Percentiles rank a stretch among this genome's conserved stretches.
Conservation (phyloP, 2,797 vertebrate species). For the Peromyscus aztecus region DNA sequence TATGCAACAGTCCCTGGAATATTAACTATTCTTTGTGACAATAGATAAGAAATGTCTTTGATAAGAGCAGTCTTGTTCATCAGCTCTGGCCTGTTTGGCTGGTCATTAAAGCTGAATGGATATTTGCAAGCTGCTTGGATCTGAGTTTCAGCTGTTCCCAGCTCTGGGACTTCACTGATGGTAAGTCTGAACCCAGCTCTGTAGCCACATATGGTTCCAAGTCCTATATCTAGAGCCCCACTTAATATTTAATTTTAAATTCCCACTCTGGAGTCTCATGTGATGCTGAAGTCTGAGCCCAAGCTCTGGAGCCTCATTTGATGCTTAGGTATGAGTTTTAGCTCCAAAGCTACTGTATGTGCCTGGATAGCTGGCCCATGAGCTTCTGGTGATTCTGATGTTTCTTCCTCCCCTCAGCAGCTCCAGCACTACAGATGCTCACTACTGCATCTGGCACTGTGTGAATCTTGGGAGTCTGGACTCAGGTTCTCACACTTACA, state of each 20-base stretch:
- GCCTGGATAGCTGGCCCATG: neutral
- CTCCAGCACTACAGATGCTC: neutral
- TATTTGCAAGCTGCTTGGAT: neutral
- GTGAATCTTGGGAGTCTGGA: neutral
- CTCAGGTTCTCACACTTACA: neutral
- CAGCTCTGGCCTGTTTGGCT: neutral
- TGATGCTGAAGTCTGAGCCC: neutral
- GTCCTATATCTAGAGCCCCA: neutral
- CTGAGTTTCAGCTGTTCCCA: neutral
- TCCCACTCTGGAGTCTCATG: neutral
- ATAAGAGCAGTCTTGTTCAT: neutral
- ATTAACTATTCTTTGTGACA: constrained; percentile 1
- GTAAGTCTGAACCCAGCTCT: neutral
- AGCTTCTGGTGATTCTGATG: neutral
- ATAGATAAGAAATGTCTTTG: constrained; percentile 40
- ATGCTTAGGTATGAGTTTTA: neutral
- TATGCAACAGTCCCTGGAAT: neutral
- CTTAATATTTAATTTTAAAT: neutral
- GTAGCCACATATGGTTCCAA: neutral
- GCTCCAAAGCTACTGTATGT: neutral
- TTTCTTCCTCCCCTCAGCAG: neutral
- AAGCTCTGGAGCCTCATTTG: neutral
- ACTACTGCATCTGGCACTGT: neutral
- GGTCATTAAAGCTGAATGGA: neutral
- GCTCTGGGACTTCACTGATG: neutral